phyloP scores from a whole-genome alignment of 2,888 invertebrate genomes.

The Sesia apiformis region DNA sequence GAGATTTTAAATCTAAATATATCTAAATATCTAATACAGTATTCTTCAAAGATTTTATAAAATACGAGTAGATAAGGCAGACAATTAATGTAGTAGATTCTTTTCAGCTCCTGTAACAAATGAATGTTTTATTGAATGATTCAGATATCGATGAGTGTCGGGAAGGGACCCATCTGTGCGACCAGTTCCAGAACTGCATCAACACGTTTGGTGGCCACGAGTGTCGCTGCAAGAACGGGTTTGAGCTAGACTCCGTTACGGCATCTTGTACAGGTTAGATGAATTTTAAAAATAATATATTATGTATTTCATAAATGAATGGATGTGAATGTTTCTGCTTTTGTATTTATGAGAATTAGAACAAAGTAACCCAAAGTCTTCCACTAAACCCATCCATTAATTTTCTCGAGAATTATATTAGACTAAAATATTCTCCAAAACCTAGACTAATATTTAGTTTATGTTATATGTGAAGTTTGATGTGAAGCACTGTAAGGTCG shows the following conservation, averaged over 20 bases:
- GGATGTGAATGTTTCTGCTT: no score
- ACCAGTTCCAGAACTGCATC: conserved; percentile 65
- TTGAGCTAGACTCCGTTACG: conserved; percentile 45
- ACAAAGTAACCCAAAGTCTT: no score
- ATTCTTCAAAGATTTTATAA: no score
- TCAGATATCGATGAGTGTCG: conserved; percentile 91
- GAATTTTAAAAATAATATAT: neutral
- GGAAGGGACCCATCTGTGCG: conserved; percentile 61
- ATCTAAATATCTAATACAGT: no score
- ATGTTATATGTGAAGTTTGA: no score
- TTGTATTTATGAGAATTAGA: no score
- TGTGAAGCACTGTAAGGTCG: no score
- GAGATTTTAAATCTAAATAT: no score
- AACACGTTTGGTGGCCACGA: conserved; percentile 67
- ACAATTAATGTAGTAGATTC: no score
- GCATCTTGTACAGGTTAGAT: conserved; percentile 55
- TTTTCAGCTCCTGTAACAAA: no score
- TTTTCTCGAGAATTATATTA: neutral
- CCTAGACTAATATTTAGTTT: neutral
- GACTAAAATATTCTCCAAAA: neutral
- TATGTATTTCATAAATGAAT: no score
- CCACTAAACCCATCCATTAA: neutral
- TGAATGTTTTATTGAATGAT: neutral
- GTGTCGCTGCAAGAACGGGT: conserved; percentile 66
- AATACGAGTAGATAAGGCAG: no score